These are phyloP conservation scores for Drosophila lutescens DNA, from an alignment of 2,888 invertebrate genomes.

Conservation along the genomic window DNA sequence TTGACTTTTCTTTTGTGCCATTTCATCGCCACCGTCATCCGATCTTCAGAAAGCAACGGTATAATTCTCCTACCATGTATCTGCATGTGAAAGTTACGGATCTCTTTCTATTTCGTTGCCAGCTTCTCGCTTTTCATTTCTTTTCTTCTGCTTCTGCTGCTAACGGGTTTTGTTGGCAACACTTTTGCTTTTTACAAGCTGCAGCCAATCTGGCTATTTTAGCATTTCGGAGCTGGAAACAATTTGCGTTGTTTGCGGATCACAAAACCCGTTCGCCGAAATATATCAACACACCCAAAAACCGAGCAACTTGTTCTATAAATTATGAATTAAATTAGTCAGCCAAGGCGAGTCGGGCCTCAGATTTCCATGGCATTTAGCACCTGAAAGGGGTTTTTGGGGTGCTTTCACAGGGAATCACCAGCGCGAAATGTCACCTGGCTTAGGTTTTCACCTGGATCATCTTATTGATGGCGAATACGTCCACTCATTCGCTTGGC, in stretches of 20 bases:
- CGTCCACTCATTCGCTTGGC: conserved; percentile 55
- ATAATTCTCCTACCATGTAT: conserved; percentile 48
- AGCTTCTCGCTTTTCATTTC: conserved; percentile 45
- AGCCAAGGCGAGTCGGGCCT: conserved; percentile 14
- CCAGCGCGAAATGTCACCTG: conserved; percentile 41
- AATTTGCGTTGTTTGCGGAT: conserved; percentile 55
- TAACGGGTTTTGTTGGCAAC: conserved; percentile 68
- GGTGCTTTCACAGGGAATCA: conserved; percentile 11
- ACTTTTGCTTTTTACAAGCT: conserved; percentile 68
- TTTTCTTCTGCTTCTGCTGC: conserved; percentile 46
- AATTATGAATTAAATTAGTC: conserved; percentile 60
- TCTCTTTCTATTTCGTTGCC: conserved; percentile 54
- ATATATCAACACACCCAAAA: conserved; percentile 62
- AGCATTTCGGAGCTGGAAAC: conserved; percentile 57
- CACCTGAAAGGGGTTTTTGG: conserved; percentile 2
- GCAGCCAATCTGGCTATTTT: conserved; percentile 53
- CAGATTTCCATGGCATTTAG: conserved; percentile 57
- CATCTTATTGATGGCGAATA: conserved; percentile 7
- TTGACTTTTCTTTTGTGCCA: conserved; percentile 53
- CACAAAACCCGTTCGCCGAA: conserved; percentile 58
- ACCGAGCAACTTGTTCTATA: conserved; percentile 66
- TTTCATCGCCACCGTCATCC: conserved; percentile 47
- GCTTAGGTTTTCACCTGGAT: conserved; percentile 24
- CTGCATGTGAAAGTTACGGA: conserved; percentile 67
- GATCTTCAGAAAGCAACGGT: conserved; percentile 55